Evolutionary conservation across 2,797 vertebrate genomes (phyloP), one percentile per base, ranked within the genome.

Genomic region (Hydrocynus forskahlii): DNA sequence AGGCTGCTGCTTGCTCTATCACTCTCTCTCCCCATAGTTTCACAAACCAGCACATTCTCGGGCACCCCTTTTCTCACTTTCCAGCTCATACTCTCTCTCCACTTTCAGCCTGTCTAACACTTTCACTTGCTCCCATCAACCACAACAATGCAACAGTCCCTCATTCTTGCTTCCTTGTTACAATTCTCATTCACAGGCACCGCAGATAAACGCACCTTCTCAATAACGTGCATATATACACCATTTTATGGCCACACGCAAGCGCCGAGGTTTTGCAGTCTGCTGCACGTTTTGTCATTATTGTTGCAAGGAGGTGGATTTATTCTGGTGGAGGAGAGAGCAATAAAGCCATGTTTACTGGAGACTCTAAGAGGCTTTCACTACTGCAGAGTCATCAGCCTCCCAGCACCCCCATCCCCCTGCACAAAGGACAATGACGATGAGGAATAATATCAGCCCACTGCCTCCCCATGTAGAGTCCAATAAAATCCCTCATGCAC

Each of bases 331-430:
- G 69, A 80, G 67, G 48, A 75, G 50, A 82, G 21, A 52, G 77
- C 78, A 80, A 83, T 86, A 83, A 87, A 84, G 77, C 82, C 35
- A 29, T 83, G 81, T 87, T 85, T 87, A 86, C 78, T 55, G 77
- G 63, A 45, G 35, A 70, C 59, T 79, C 63, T 86, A 87, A 86
- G 81, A 86, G 72, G 86, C 82, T 85, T 84, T 84, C 64, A 50
- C 74, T 81, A 50, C 75, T 86, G 85, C 84, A 77, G 64, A 87
- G 83, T 82, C 88, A 86, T 89, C 86, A 86, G 64, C 86, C 82
- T 35, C 35, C 35, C 35, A 2, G 2, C 35, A n/a, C 5, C 29
- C 63, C 29, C 60, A 14, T 5, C 59, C 29, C 76, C 7, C 8
- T 19, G 29, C 64, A 63, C 77, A 83, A 81, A 82, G 81, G 21